phyloP scores from a whole-genome alignment of 2,888 invertebrate genomes.

The Napeogenes sylphis region DNA sequence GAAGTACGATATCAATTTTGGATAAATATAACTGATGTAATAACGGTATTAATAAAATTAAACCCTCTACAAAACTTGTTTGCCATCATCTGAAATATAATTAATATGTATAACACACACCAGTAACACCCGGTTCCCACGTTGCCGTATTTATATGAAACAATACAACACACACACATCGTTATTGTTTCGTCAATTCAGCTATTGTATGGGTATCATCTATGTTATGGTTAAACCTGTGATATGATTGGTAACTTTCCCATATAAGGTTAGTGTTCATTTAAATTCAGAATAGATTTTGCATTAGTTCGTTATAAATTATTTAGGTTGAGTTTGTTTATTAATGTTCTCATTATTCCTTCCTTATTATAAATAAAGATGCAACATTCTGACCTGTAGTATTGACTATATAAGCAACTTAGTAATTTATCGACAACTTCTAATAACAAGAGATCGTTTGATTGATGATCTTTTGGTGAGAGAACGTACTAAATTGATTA shows the following conservation, averaged over 20 bases:
- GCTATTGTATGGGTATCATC: slow-evolving; percentile 66
- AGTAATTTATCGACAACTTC: slow-evolving; percentile 23
- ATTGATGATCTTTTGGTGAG: slow-evolving; percentile 60
- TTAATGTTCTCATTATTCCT: too few species aligned
- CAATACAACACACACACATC: slow-evolving; percentile 58
- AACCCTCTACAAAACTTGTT: too few species aligned
- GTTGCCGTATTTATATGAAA: slow-evolving; percentile 66
- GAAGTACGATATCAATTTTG: slow-evolving; percentile 47
- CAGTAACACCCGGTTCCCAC: slow-evolving; percentile 55
- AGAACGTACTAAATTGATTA: slow-evolving; percentile 57
- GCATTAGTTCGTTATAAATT: too few species aligned
- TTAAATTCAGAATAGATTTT: too few species aligned
- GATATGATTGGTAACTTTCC: slow-evolving; percentile 1
- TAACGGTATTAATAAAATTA: slow-evolving; percentile 5
- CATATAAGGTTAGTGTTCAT: not conserved
- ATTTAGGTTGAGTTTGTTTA: too few species aligned
- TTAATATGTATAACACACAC: too few species aligned
- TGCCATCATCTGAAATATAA: too few species aligned
- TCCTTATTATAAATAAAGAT: too few species aligned
- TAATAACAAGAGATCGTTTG: slow-evolving; percentile 60
- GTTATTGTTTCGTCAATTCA: slow-evolving; percentile 75
- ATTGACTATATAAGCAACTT: too few species aligned
- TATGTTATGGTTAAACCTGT: slow-evolving; percentile 45
- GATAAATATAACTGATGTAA: slow-evolving; percentile 46
- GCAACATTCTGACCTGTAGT: too few species aligned